phyloP scores from a whole-genome alignment of 2,888 invertebrate species.

The Mystacides longicornis region DNA sequence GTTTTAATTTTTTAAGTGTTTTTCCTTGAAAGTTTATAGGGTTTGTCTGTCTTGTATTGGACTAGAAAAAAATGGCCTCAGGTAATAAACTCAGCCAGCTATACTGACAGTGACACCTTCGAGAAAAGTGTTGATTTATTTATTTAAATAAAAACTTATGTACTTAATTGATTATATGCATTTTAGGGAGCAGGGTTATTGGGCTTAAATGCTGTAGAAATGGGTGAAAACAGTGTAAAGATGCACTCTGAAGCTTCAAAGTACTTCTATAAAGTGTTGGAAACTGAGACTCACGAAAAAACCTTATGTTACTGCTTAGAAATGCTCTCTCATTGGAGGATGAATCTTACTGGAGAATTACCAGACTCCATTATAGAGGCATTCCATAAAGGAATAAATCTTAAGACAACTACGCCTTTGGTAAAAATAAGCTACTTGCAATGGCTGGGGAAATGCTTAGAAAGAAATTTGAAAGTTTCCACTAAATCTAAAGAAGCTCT shows the following conservation, averaged over 20 bases:
- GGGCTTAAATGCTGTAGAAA: constrained; percentile 59
- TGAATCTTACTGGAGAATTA: constrained; percentile 54
- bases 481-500: constrained; percentile 37
- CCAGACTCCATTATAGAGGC: constrained; percentile 58
- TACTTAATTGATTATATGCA: not conserved
- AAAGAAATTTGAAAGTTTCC: constrained; percentile 41
- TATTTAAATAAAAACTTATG: too few species aligned
- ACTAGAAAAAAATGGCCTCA: too few species aligned
- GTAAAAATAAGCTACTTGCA: constrained; percentile 75
- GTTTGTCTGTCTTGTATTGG: too few species aligned
- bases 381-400: constrained; percentile 64
- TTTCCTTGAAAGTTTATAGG: too few species aligned
- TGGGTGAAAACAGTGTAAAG: constrained; percentile 38
- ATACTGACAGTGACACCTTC: too few species aligned
- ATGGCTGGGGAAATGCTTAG: constrained; percentile 61
- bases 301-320: constrained; percentile 75
- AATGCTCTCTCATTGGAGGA: constrained; percentile 75
- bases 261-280: constrained; percentile 69
- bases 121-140: too few species aligned
- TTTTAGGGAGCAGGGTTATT: constrained; percentile 63
- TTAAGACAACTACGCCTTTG: constrained; percentile 69
- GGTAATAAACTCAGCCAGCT: too few species aligned
- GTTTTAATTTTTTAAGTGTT: too few species aligned
- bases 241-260: constrained; percentile 46
- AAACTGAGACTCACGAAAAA: constrained; percentile 87